phyloP scores from a whole-genome alignment of 2,888 invertebrate species.

The Ecliptopera silaceata region DNA sequence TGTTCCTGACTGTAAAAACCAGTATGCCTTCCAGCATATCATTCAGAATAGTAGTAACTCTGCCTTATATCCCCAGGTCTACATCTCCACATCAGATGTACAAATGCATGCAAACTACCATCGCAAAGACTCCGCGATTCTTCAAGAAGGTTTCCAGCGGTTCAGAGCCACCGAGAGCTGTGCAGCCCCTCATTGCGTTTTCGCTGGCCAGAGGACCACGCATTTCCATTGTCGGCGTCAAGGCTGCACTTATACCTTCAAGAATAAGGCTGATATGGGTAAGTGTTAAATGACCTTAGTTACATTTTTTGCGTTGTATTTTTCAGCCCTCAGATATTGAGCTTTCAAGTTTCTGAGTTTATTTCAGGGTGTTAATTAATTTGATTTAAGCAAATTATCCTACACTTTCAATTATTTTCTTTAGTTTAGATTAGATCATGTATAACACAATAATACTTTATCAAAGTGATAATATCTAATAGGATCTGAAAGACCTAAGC shows the following conservation, averaged over 20 bases:
- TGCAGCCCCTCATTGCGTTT: constrained; percentile 94
- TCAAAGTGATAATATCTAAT: no score
- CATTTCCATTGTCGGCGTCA: constrained; percentile 98
- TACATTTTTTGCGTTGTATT: background rate
- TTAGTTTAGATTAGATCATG: no score
- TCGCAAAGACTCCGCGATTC: constrained; percentile 98
- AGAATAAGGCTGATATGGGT: constrained; percentile 99
- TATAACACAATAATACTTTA: no score
- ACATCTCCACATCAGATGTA: constrained; percentile 99
- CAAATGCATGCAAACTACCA: constrained; percentile 99
- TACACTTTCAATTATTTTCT: no score
- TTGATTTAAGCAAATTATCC: no score
- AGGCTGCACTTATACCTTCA: constrained; percentile 97
- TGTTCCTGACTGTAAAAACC: no score
- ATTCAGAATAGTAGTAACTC: no score
- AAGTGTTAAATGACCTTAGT: constrained; percentile 58
- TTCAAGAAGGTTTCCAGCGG: constrained; percentile 98
- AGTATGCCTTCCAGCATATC: no score
- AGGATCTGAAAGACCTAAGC: no score
- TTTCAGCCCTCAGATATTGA: no score
- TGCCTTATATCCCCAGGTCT: constrained; percentile 82
- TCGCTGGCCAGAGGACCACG: constrained; percentile 96
- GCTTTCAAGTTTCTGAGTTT: no score
- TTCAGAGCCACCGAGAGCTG: constrained; percentile 98
- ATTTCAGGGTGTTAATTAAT: no score